A percentile compares a stretch with the other conserved stretches of the same genome.
These are phyloP conservation scores for Colostygia pectinataria DNA, from an alignment of 2,888 invertebrate species.

Conservation along the genomic window DNA sequence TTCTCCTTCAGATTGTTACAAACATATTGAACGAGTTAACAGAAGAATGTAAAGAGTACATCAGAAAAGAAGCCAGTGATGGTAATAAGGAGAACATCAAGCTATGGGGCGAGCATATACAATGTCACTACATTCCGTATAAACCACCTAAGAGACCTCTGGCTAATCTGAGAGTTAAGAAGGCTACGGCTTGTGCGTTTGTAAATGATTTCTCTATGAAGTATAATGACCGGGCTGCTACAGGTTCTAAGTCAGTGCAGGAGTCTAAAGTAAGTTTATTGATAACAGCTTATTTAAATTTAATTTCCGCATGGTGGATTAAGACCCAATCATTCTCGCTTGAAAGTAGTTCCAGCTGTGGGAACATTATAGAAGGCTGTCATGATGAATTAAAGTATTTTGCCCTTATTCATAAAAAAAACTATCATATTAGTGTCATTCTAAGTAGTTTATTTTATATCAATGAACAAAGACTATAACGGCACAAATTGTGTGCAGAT, in stretches of 20 bases:
- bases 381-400: too few relatives aligned
- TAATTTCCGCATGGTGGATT: too few relatives aligned
- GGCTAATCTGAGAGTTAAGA: conserved; percentile 62
- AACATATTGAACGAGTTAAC: conserved; percentile 70
- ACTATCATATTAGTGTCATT: too few relatives aligned
- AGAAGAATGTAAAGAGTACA: conserved; percentile 72
- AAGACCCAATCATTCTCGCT: too few relatives aligned
- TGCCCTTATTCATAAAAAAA: too few relatives aligned
- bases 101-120: conserved; percentile 74
- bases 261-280: conserved; percentile 52
- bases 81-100: conserved; percentile 62
- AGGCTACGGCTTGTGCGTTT: conserved; percentile 61
- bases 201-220: conserved; percentile 79
- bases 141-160: conserved; percentile 64
- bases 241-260: conserved; percentile 30
- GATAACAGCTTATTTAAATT: too few relatives aligned
- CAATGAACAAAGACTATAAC: too few relatives aligned
- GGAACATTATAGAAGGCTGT: too few relatives aligned
- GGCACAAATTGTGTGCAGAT: too few relatives aligned
- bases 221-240: conserved; percentile 48
- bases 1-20: conserved; percentile 66
- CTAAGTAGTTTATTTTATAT: too few relatives aligned
- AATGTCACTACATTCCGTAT: conserved; percentile 68
- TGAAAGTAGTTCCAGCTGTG: too few relatives aligned
- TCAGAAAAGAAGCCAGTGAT: conserved; percentile 61